Evolutionary conservation across 2,888 invertebrate genomes (phyloP), one percentile per base, ranked within the genome.

Genomic region (Drosophila glabriapex): DNA sequence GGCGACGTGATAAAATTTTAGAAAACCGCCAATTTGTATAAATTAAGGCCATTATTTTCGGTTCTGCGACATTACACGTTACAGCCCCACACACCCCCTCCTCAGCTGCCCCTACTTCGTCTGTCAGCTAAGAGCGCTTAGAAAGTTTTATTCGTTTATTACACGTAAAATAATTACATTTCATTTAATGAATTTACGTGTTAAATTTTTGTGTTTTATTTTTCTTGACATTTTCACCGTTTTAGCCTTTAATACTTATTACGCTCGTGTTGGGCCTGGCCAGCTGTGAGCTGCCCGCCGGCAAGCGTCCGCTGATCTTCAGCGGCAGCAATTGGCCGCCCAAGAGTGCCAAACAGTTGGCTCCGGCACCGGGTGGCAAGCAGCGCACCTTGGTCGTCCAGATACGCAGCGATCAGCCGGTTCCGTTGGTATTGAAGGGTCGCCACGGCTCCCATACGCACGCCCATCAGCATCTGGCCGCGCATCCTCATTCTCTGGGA

Each of bases 351-450:
- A 92, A 92, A 39, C 92, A 93, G 50, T 33, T 87, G 39, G 63
- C 68, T 0, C 91, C 61, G 19, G 56, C 69, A 5, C 54, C 59
- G 28, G 22, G 50, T 5, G 89, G 77, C 14, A 92, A 92, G 41
- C 91, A 91, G 56, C 89, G 92, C 49, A 92, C 93, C 0, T 58
- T 93, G 28, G 92, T 93, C 4, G 90, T 93, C 1, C 93, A 93
- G 80, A 93, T 93, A 46, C 92, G 93, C 29, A 93, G 93, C 64
- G 93, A 93, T 75, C 91, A 92, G 68, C 91, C 91, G 2, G 92
- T 91, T 4, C 93, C 92, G 0, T 73, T 93, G 56, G 89, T 93
- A 0, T 62, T 93, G 1, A 93, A 93, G 74, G 90, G 92, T 33
- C 91, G 91, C 4, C 88, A 85, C 0, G 79, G 74, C 10, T 28